Percentiles rank a stretch among this genome's conserved stretches.
Evolutionary conservation across 2,888 invertebrate species (phyloP).

Genomic region (Dolichopus griseipennis): DNA sequence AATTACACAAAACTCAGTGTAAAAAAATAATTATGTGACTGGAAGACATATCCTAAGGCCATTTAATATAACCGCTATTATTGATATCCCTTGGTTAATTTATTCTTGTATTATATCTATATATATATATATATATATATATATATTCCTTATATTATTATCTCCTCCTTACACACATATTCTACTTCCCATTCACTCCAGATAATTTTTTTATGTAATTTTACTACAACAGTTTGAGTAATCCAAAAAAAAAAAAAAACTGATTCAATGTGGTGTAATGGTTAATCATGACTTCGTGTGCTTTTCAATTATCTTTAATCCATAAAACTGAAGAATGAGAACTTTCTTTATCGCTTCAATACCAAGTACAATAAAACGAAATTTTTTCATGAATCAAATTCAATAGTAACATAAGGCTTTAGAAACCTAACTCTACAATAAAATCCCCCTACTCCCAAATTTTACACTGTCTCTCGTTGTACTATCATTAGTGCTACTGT

Average conservation of each 20-base stretch:
- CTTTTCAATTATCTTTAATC: neutral
- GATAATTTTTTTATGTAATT: too few relatives aligned
- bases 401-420: neutral
- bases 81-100: slow-evolving; percentile 2
- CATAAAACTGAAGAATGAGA: neutral
- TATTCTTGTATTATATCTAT: neutral
- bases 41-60: neutral
- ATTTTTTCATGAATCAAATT: too few relatives aligned
- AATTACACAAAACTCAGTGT: neutral
- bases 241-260: neutral
- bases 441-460: neutral
- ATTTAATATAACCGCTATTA: neutral
- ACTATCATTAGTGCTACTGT: neutral
- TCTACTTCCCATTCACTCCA: neutral
- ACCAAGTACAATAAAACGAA: too few relatives aligned
- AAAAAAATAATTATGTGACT: neutral
- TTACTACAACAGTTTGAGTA: too few relatives aligned
- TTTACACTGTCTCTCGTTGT: neutral
- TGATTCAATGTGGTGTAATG: neutral
- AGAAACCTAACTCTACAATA: too few relatives aligned
- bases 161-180: neutral
- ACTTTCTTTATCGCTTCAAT: too few relatives aligned
- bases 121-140: too few relatives aligned
- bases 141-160: neutral
- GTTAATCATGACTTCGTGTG: neutral